These are phyloP conservation scores for Momotus momota DNA, from an alignment of 2,797 vertebrate genomes.

Conservation along the genomic window DNA sequence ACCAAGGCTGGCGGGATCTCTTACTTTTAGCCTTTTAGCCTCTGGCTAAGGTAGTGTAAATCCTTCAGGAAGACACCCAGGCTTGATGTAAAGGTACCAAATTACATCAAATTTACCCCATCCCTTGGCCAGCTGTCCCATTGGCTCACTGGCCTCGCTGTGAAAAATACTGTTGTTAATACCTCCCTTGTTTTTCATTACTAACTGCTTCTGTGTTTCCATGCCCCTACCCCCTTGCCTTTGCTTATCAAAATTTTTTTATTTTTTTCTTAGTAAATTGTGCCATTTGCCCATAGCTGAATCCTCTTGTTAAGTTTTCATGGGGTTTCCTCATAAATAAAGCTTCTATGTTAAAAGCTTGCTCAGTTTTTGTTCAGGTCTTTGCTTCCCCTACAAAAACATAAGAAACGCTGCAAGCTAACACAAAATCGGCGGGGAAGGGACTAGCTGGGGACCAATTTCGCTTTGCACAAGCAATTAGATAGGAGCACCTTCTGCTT, in stretches of 20 bases:
- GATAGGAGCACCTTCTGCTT: background rate
- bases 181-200: conserved; percentile 13
- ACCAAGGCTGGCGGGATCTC: background rate
- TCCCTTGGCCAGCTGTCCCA: conserved; percentile 5
- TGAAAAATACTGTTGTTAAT: background rate
- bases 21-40: background rate
- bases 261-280: background rate
- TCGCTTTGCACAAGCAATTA: background rate
- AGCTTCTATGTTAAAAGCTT: background rate
- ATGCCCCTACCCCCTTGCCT: background rate
- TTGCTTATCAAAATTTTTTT: background rate
- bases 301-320: background rate
- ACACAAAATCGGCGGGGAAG: background rate
- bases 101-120: background rate
- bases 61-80: background rate
- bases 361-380: background rate
- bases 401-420: background rate
- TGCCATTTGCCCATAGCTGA: background rate
- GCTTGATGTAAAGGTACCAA: background rate
- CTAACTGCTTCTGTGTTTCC: background rate
- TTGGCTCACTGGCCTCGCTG: background rate
- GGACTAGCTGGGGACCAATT: background rate
- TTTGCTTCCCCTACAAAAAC: background rate
- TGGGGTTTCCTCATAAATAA: background rate
- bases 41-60: background rate